Conservation (phyloP, 2,797 vertebrate genomes). For the Acanthornis magna region DNA sequence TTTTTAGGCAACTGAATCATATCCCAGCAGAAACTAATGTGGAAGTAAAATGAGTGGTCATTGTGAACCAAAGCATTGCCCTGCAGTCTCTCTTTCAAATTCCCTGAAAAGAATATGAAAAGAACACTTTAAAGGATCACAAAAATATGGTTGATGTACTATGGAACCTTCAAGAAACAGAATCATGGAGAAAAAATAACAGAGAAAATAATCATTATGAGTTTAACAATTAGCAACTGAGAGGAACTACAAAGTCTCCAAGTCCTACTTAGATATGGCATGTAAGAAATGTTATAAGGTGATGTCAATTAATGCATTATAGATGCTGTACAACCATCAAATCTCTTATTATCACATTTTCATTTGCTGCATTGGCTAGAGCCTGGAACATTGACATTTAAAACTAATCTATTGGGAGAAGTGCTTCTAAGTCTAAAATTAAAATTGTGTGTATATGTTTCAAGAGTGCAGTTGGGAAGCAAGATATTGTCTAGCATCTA, state of each 20-base stretch:
- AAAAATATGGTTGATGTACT: neutral
- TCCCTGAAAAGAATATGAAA: neutral
- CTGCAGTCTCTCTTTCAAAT: neutral
- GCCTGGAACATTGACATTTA: constrained; percentile 58
- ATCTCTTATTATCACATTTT: constrained; percentile 36
- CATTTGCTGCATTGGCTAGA: constrained; percentile 39
- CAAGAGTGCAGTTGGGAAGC: neutral
- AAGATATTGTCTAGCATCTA: constrained; percentile 31
- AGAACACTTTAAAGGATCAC: neutral
- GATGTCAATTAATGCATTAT: constrained; percentile 46
- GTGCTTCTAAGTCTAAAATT: constrained; percentile 31
- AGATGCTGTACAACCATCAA: constrained; percentile 8
- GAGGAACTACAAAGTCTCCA: neutral
- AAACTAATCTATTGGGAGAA: constrained; percentile 53
- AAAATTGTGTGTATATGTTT: constrained; percentile 1
- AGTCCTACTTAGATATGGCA: neutral
- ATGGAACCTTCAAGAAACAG: neutral
- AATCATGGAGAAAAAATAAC: neutral
- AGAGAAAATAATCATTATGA: neutral
- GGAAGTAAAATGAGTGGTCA: neutral
- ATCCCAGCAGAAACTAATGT: neutral
- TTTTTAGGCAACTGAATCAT: neutral
- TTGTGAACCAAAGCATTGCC: neutral
- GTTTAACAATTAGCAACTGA: neutral
- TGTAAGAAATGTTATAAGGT: constrained; percentile 5